These are phyloP conservation scores for Oreochromis tanganicae DNA, from an alignment of 2,113 vertebrate species.

Conservation along the genomic window DNA sequence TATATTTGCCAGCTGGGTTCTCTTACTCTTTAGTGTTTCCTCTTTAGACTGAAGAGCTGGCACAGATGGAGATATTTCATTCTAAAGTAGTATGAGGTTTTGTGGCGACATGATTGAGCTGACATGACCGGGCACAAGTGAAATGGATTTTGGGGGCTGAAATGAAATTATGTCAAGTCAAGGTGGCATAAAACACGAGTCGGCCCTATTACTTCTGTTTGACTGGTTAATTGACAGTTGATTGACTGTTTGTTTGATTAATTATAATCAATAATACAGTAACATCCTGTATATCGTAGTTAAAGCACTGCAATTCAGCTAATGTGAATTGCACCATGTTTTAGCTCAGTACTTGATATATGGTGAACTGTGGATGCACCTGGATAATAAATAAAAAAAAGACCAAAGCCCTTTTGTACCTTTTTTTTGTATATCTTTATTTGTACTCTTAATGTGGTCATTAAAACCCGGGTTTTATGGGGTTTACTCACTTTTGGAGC, in stretches of 20 bases:
- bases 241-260: neutral
- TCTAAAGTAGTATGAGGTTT: neutral
- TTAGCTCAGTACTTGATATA: neutral
- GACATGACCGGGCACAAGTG: neutral
- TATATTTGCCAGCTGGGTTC: neutral
- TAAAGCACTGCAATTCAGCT: neutral
- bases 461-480: neutral
- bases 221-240: neutral
- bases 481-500: neutral
- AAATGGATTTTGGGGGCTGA: neutral
- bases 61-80: neutral
- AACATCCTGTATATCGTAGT: neutral
- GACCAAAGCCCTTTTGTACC: neutral
- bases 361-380: neutral
- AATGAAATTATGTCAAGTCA: neutral
- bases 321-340: neutral
- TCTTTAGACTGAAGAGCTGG: neutral
- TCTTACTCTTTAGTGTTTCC: neutral
- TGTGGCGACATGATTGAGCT: neutral
- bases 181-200: neutral
- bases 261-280: neutral
- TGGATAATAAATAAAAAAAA: neutral
- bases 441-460: neutral
- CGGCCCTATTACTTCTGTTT: neutral
- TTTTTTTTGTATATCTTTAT: neutral